phyloP scores from a whole-genome alignment of 2,797 vertebrate genomes.

The Hippoglossus hippoglossus region DNA sequence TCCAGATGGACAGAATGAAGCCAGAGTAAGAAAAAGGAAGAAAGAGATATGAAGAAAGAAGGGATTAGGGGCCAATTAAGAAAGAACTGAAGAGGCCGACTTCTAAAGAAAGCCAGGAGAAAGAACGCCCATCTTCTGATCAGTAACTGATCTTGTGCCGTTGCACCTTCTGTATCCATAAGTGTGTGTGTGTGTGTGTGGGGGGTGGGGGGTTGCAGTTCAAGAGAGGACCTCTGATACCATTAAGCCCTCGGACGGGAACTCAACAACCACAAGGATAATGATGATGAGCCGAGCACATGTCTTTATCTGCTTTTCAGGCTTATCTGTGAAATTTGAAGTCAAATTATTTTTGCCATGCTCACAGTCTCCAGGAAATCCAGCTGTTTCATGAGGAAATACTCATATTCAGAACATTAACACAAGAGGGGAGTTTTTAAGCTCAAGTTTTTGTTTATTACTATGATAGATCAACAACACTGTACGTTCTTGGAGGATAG shows the following conservation, averaged over 20 bases:
- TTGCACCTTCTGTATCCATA: constrained; percentile 46
- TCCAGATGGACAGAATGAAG: constrained; percentile 58
- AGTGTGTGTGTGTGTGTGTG: constrained; percentile 9
- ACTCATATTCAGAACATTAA: constrained; percentile 15
- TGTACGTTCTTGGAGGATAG: too few species aligned
- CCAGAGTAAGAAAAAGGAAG: constrained; percentile 43
- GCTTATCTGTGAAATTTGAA: constrained; percentile 46
- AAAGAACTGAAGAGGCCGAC: constrained; percentile 59
- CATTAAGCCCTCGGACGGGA: constrained; percentile 33
- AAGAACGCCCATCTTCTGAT: constrained; percentile 63
- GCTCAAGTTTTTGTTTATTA: too few species aligned
- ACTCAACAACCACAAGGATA: constrained; percentile 31
- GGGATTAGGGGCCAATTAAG: constrained; percentile 75
- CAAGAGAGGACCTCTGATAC: constrained; percentile 32
- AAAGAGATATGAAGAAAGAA: constrained; percentile 55
- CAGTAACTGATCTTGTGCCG: constrained; percentile 69
- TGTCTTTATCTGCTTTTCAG: constrained; percentile 48
- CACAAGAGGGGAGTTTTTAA: neutral
- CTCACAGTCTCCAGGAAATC: constrained; percentile 41
- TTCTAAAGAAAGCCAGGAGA: constrained; percentile 63
- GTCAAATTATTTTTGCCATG: constrained; percentile 47
- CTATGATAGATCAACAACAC: too few species aligned
- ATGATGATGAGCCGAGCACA: constrained; percentile 38
- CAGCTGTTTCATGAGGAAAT: constrained; percentile 21
- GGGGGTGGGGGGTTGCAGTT: too few species aligned